A percentile compares a stretch with the other conserved stretches of the same genome.
phyloP scores from a whole-genome alignment of 2,113 vertebrate species.

The Thamnophis sirtalis region DNA sequence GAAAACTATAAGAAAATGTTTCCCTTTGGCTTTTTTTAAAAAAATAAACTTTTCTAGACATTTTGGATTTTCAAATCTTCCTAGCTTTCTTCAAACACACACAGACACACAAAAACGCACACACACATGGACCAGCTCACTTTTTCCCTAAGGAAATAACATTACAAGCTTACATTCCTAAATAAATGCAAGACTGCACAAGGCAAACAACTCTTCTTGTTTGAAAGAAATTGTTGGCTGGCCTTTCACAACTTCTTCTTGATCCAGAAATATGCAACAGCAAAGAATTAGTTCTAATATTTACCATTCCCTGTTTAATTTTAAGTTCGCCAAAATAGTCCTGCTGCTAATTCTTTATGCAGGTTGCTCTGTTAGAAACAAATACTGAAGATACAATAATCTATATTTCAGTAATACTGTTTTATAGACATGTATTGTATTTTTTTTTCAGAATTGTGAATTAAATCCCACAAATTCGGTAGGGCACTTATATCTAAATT shows the following conservation, averaged over 20 bases:
- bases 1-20: not conserved
- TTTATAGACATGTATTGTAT: not conserved
- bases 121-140: not conserved
- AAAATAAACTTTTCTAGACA: not conserved
- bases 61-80: not conserved
- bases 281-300: constrained; percentile 22
- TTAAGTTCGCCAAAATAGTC: constrained; percentile 1
- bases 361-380: not conserved
- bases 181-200: constrained; percentile 20
- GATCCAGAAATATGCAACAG: not conserved
- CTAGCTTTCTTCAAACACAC: not conserved
- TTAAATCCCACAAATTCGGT: not conserved
- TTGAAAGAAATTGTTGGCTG: constrained; percentile 39
- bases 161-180: constrained; percentile 27
- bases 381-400: not conserved
- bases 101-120: not conserved
- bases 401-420: not conserved
- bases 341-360: not conserved
- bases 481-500: not conserved
- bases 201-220: constrained; percentile 19
- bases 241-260: not conserved
- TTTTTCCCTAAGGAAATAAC: constrained; percentile 31
- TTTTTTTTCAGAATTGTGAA: not conserved
- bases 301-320: constrained; percentile 21
- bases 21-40: not conserved